Evolutionary conservation across 37 sponge, comb jelly and placozoan genomes (phyloP).

Genomic region (Halisarca cf. caerulea): DNA sequence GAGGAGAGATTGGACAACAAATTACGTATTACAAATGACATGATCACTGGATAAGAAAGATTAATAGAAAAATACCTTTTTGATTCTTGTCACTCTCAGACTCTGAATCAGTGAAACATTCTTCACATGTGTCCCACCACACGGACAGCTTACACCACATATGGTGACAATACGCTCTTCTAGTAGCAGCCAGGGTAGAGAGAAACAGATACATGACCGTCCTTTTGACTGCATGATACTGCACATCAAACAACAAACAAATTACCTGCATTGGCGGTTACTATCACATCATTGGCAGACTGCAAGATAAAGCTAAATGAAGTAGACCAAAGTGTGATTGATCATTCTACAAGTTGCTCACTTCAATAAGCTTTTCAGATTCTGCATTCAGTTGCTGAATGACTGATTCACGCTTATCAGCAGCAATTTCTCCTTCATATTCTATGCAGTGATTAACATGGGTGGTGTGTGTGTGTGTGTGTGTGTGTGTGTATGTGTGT

Average conservation of each 20-base stretch:
- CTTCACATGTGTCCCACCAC: constrained; percentile 86
- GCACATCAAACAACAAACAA: not conserved
- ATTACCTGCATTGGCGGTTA: constrained; percentile 45
- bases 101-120: constrained; percentile 46
- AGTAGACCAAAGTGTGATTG: too few species aligned
- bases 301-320: too few species aligned
- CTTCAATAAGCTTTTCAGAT: constrained; percentile 48
- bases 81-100: constrained; percentile 66
- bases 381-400: constrained; percentile 48
- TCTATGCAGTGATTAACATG: too few species aligned
- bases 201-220: not conserved
- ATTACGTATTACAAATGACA: too few species aligned
- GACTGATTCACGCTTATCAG: constrained; percentile 60
- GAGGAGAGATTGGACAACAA: not conserved
- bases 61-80: constrained; percentile 50
- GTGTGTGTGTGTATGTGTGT: too few species aligned
- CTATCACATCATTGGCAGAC: constrained; percentile 10
- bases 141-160: constrained; percentile 59
- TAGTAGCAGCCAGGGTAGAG: too few species aligned
- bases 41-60: too few species aligned
- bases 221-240: not conserved
- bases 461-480: too few species aligned
- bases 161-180: constrained; percentile 65
- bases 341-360: too few species aligned
- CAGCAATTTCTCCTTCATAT: constrained; percentile 70